Evolutionary conservation across 2,113 vertebrate species (phyloP).

Genomic region (Nettapus auritus): DNA sequence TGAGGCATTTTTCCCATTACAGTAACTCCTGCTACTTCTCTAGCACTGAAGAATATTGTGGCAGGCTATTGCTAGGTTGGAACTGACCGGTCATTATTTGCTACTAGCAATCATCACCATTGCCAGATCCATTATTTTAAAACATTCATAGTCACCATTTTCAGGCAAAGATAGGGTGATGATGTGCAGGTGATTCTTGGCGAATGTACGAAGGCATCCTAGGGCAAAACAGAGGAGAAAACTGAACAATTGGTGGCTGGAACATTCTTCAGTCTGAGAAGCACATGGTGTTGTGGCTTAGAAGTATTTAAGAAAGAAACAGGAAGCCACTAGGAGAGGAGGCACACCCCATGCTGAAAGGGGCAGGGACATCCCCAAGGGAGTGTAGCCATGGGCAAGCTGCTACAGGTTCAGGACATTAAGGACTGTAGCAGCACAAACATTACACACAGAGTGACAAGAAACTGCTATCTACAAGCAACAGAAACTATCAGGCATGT

Average conservation of each 20-base stretch:
- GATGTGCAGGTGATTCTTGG: neutral
- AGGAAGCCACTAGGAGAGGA: neutral
- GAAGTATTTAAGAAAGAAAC: neutral
- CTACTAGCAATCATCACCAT: fast-evolving
- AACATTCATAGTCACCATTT: neutral
- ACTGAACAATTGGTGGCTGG: fast-evolving
- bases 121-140: neutral
- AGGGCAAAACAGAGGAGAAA: neutral
- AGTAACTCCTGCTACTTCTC: neutral
- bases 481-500: fast-evolving
- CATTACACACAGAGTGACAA: neutral
- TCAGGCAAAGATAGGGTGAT: neutral
- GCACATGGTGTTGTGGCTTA: neutral
- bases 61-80: neutral
- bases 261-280: neutral
- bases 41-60: neutral
- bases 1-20: neutral
- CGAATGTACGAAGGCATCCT: neutral
- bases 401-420: neutral
- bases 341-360: neutral
- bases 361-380: fast-evolving
- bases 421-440: neutral
- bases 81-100: neutral
- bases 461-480: fast-evolving
- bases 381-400: neutral